These are phyloP conservation scores for Tetramorium alpestre DNA, from an alignment of 1,140 invertebrate genomes.

Conservation along the genomic window DNA sequence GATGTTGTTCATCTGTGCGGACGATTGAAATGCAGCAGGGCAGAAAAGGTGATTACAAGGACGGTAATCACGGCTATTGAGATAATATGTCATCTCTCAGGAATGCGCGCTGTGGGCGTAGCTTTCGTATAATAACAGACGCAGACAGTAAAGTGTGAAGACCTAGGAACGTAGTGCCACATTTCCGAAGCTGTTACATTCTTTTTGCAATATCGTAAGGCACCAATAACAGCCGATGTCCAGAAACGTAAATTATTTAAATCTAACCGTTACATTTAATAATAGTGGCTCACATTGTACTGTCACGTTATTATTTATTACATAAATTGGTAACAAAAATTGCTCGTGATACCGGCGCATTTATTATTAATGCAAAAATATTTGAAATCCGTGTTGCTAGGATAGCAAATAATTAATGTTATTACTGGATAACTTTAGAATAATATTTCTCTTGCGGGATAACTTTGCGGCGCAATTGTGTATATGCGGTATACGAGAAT, in stretches of 20 bases:
- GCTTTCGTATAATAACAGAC: neutral
- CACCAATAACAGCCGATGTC: neutral
- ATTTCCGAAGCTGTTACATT: neutral
- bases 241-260: neutral
- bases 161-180: neutral
- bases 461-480: conserved; percentile 4
- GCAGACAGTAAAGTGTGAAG: neutral
- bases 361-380: conserved; percentile 4
- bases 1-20: conserved; percentile 5
- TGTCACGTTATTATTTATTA: neutral
- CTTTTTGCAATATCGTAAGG: neutral
- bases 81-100: conserved; percentile 32
- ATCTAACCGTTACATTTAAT: neutral
- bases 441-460: conserved; percentile 23
- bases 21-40: conserved; percentile 46
- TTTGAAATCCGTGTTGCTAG: neutral
- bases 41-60: conserved; percentile 45
- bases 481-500: neutral
- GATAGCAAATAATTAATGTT: conserved; percentile 33
- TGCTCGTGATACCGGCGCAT: neutral
- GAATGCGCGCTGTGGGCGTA: conserved; percentile 4
- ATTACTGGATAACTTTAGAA: conserved; percentile 21
- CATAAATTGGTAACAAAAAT: neutral
- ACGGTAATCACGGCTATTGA: conserved; percentile 21
- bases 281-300: neutral